phyloP scores from a whole-genome alignment of 1,140 invertebrate genomes.

The Pristionchus pacificus region DNA sequence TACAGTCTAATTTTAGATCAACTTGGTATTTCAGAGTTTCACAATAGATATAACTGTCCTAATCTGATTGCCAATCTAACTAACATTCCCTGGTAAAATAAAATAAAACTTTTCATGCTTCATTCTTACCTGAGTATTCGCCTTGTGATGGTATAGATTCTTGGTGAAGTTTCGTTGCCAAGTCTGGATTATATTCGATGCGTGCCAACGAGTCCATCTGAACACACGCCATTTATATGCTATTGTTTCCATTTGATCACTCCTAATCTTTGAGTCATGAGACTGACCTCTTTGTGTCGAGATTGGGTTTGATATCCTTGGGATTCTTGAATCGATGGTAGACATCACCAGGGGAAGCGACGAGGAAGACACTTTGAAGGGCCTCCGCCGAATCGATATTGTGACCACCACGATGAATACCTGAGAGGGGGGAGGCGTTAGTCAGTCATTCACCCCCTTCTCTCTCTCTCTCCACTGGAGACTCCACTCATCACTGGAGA shows the following conservation, averaged over 20 bases:
- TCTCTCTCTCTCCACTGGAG: too few relatives aligned
- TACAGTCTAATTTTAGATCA: neutral
- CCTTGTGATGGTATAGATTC: slow-evolving; percentile 67
- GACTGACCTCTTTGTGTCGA: slow-evolving; percentile 17
- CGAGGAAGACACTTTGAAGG: slow-evolving; percentile 84
- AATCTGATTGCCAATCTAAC: too few relatives aligned
- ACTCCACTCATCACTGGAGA: too few relatives aligned
- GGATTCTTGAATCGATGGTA: slow-evolving; percentile 36
- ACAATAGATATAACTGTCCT: too few relatives aligned
- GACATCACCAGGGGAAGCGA: slow-evolving; percentile 60
- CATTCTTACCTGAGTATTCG: slow-evolving; percentile 35
- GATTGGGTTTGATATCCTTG: slow-evolving; percentile 42
- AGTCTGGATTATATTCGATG: slow-evolving; percentile 79
- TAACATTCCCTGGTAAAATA: too few relatives aligned
- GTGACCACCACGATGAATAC: slow-evolving; percentile 63
- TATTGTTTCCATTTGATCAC: slow-evolving; percentile 76
- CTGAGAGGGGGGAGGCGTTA: too few relatives aligned
- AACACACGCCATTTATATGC: slow-evolving; percentile 65
- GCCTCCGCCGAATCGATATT: slow-evolving; percentile 61
- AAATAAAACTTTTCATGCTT: too few relatives aligned
- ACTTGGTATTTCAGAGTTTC: slow-evolving; percentile 13
- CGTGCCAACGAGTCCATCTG: slow-evolving; percentile 86
- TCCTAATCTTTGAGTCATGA: neutral
- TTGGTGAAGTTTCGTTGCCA: slow-evolving; percentile 87
- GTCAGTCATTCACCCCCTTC: too few relatives aligned